Evolutionary conservation across 2,888 invertebrate species (phyloP), one percentile per base, ranked within the genome.

Genomic region (Drosophila anomelani): DNA sequence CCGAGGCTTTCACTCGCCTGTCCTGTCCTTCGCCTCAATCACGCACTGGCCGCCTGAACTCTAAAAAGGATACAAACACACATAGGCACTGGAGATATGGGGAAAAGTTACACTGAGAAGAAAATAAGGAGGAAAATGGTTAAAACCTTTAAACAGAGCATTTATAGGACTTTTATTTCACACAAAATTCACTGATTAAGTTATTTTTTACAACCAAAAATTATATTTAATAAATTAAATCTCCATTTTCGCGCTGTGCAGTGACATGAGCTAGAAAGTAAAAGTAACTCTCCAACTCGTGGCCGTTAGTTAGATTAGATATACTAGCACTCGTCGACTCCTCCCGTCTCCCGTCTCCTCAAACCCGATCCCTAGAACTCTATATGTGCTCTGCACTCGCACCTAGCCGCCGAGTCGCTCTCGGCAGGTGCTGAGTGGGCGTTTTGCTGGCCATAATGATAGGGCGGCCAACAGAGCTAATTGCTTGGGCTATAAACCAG

Each of bases 1-100:
- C 58, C 53, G 67, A 38, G 29, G 23, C 54, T 67, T 44, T 39
- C 26, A 20, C 34, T 67, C 56, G 60, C 13, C 32, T 85, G 88
- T 88, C 13, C 34, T 85, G 83, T 85, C 88, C 84, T 88, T 84
- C 81, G 54, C 47, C 68, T 53, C 79, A 84, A 88, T 86, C 84
- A 84, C 84, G 84, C 84, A 88, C 81, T 84, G 78, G 76, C 85
- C 64, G 80, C 75, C 79, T 80, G 77, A 85, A 80, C 86, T 87
- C 77, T 62, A 66, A 82, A 77, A 74, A 56, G 57, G 23, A 43
- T 32, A 53, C 38, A 51, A 32, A 58, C 51, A 67, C 29, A 62
- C 26, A 43, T 26, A 55, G 13, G 51, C 15, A 49, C 59, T 43
- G 26, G 26, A 49, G 36, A 64, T 47, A 43, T n/a, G 47, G 43